A percentile compares a stretch with the other conserved stretches of the same genome.
phyloP scores from a whole-genome alignment of 2,113 vertebrate genomes.

The Oreamnos americanus region DNA sequence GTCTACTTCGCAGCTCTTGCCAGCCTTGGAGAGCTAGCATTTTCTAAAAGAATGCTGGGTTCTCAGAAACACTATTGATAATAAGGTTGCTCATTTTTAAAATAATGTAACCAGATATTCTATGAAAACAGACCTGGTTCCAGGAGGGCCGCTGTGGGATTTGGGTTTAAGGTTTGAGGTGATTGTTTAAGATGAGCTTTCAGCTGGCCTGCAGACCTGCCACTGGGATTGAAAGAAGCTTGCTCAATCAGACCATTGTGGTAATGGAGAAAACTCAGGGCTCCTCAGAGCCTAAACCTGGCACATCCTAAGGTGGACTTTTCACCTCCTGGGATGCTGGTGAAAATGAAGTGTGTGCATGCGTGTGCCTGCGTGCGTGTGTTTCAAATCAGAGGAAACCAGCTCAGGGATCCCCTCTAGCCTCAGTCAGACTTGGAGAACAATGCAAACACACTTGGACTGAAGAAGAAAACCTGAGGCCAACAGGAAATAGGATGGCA shows the following conservation, averaged over 20 bases:
- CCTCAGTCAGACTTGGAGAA: neutral
- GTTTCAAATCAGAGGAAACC: neutral
- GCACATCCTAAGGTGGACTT: neutral
- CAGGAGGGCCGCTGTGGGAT: slow-evolving; percentile 30
- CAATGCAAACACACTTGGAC: neutral
- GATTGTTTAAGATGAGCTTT: slow-evolving; percentile 43
- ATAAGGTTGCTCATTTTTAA: slow-evolving; percentile 66
- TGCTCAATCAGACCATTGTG: neutral
- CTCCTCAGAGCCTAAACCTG: neutral
- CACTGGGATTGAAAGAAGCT: neutral
- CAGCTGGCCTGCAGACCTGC: neutral
- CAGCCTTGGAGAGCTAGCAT: slow-evolving; percentile 44
- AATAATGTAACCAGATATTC: slow-evolving; percentile 69
- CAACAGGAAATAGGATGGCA: slow-evolving; percentile 31
- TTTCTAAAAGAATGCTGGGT: slow-evolving; percentile 61
- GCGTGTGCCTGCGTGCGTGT: neutral
- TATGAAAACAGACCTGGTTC: slow-evolving; percentile 68
- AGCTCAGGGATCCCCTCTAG: neutral
- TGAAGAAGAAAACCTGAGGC: slow-evolving; percentile 37
- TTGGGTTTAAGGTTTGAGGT: slow-evolving; percentile 49
- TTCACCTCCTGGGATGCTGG: slow-evolving; percentile 34
- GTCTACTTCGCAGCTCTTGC: slow-evolving; percentile 22
- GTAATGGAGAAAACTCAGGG: neutral
- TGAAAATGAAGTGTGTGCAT: slow-evolving; percentile 21
- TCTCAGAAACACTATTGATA: slow-evolving; percentile 71